Evolutionary conservation across 2,797 vertebrate genomes (phyloP), one percentile per base, ranked within the genome.

Genomic region (Oceanodroma leucorhoa): DNA sequence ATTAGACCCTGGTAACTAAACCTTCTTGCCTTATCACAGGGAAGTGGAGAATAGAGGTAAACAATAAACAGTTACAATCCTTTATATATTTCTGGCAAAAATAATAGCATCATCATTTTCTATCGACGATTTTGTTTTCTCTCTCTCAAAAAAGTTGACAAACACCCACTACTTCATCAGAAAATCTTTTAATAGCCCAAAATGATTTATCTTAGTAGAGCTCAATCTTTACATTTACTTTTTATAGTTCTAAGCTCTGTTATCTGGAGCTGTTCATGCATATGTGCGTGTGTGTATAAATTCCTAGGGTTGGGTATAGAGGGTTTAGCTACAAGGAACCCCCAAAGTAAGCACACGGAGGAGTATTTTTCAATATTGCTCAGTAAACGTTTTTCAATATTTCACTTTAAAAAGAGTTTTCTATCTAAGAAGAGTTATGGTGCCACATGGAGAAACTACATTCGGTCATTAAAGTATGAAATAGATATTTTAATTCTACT

Each of bases 41-140:
- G 75, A 53, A 20, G 26, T 60, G 60, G 6, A 54, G 9, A 70
- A 17, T 1, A 41, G 27, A 70, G 16, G 19, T 36, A 66, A 67
- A 62, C 1, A 0, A 43, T 22, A 45, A 40, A 67, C 1, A 1
- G 10, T 41, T 77, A 10, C 1, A 3, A 71, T 45, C 10, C 61
- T 48, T 67, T 78, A 19, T 40, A 6, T 48, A 14, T 72, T 85
- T 93, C 66, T 94, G 53, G 51, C 13, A 51, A 87, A 86, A 73
- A 32, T 22, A 41, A 57, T 27, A 8, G 1, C 9, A 21, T 62
- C 9, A 78, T 60, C 0, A 43, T 93, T 89, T 95, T 77, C 26
- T 43, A 29, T 5, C 1, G 3, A 45, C 1, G 5, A 7, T 72
- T 62, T 54, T 73, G 12, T 58, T 82, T 73, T 61, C 24, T 32